Evolutionary conservation across 2,113 vertebrate genomes (phyloP).

Genomic region (Thalassarche chlororhynchos): DNA sequence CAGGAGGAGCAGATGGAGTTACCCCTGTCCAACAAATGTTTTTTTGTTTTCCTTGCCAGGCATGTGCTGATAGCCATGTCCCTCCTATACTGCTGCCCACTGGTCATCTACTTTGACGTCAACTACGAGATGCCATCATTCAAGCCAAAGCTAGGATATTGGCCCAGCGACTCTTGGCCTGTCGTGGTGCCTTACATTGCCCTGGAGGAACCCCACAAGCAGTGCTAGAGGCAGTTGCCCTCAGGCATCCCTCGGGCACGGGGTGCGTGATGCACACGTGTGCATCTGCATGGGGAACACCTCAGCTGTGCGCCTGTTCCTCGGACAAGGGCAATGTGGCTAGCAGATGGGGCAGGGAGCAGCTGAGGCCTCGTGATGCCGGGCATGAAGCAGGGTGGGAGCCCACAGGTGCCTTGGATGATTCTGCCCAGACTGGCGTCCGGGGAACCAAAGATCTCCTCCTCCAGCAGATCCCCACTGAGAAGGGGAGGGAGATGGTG

Average conservation of each 20-base stretch:
- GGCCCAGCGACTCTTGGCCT: slow-evolving; percentile 84
- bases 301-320: neutral
- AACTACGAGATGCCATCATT: slow-evolving; percentile 80
- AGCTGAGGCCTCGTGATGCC: neutral
- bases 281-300: neutral
- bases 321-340: neutral
- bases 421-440: neutral
- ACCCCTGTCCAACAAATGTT: neutral
- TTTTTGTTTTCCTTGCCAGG: slow-evolving; percentile 70
- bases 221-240: slow-evolving; percentile 64
- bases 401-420: neutral
- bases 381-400: neutral
- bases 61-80: slow-evolving; percentile 90
- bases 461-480: neutral
- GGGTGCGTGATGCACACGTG: neutral
- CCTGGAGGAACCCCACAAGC: slow-evolving; percentile 68
- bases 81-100: slow-evolving; percentile 80
- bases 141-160: slow-evolving; percentile 84
- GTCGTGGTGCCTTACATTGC: slow-evolving; percentile 86
- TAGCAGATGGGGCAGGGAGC: neutral
- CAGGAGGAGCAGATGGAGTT: neutral
- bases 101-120: slow-evolving; percentile 85
- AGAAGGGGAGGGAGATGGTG: neutral
- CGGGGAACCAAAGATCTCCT: neutral
- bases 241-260: neutral